Base-by-base conservation (phyloP, 2,888 invertebrate genomes). In the Drosophila parthenogenetica region DNA sequence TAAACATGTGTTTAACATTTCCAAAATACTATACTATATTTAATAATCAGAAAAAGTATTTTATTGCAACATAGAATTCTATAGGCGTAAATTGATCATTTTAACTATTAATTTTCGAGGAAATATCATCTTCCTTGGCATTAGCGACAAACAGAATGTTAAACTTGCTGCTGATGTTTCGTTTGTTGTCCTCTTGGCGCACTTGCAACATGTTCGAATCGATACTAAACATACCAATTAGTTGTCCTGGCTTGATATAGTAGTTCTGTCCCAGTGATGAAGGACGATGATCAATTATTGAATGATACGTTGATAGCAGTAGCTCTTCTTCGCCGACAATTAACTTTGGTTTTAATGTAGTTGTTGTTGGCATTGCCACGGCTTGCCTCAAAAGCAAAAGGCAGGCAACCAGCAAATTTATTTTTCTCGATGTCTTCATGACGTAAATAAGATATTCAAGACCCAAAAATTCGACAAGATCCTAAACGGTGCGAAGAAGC, bases 241-340 rank as follows among this genome's bases (percentile, higher is more conserved):
- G 16, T 29, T 83, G 73, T 3, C 91, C 91, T 5, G 91, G 91
- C 35, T 91, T 91, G 3, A 90, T 77, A 37, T 90, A 91, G 25
- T 83, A 77, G 45, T 87, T 90, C 40, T 84, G 79, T 0, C 90
- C 90, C 43, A 90, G 42, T 5, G 68, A 17, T 3, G 81, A 77
- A 54, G 89, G 87, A 5, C 86, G 85, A 64, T 87, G 87, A 5
- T 90, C 91, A n/a, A 81, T 83, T 5, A 90, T 73, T 8, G 89
- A 84, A 11, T 89, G 79, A 48, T 79, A 90, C 0, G 53, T 32
- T 67, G 83, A 66, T 1, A 85, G 77, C n/a, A 64, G 46, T 3
- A 54, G 48, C 14, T 55, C 58, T 45, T 61, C 55, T 32, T 11
- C 59, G 73, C 53, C 55, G 40, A 68, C 16, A 32, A 74, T 58